Conservation (phyloP, 2,113 vertebrate genomes). For the Pedetes capensis region DNA sequence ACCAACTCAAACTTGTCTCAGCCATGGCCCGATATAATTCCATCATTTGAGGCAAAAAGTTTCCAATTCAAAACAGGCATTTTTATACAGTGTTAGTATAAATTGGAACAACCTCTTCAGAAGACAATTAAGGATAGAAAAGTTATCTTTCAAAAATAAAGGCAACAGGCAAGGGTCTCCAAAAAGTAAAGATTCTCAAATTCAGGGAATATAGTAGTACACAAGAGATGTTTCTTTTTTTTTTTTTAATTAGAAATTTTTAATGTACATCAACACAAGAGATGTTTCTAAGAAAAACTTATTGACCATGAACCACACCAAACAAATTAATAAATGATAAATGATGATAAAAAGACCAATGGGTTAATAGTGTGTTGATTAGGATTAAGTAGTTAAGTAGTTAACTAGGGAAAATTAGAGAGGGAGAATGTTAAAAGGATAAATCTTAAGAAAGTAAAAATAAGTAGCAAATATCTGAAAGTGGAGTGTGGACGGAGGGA, state of each 20-base stretch:
- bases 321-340: background rate
- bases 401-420: background rate
- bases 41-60: background rate
- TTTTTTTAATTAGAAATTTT: too few relatives aligned
- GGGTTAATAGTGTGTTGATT: background rate
- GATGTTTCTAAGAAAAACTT: background rate
- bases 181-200: constrained; percentile 23
- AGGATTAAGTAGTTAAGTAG: background rate
- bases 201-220: background rate
- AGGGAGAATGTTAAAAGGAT: background rate
- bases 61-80: background rate
- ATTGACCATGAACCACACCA: background rate
- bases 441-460: background rate
- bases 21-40: background rate
- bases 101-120: background rate
- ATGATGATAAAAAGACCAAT: background rate
- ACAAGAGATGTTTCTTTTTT: too few relatives aligned
- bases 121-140: background rate
- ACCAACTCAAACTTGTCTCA: background rate
- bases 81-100: background rate
- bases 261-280: too few relatives aligned
- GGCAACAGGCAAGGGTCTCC: background rate
- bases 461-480: background rate
- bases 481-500: accelerated
- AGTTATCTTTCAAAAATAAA: constrained; percentile 21